Evolutionary conservation across 30 jellyfish, hydroid and myxozoan genomes (phyloP), one percentile per base, ranked within the genome.

Genomic region (Morbakka virulenta): DNA sequence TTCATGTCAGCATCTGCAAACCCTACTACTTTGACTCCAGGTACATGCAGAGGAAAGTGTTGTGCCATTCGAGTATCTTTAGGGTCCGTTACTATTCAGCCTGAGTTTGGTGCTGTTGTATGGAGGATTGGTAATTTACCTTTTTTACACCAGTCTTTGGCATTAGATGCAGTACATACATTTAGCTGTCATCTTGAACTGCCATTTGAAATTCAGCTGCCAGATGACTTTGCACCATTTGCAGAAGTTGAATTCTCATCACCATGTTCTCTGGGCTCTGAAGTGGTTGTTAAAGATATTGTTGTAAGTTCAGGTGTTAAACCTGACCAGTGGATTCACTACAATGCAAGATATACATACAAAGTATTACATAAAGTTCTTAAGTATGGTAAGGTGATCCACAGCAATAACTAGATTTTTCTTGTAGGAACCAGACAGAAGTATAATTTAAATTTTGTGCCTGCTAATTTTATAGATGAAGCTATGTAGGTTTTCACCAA

Each of bases 271-370:
- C 35, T 83, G 21, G 97, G 93, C 14, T 89, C 97, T 9, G 96
- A 75, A 13, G 71, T 83, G 3, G 70, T 49, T 52, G 92, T 89
- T n/a, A 82, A 72, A 32, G 95, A 89, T 50, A 88, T 82, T 4
- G 67, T 83, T 6, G 63, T 89, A 2, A 65, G 93, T 25, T 95
- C 72, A 27, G 90, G 81, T 2, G 72, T 80, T 17, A 41, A 48
- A 28, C 97, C 94, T 2, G 97, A 89, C 30, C 83, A 89, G 66
- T 89, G 97, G 97, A 91, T 89, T 11, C 84, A 95, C 69, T 89
- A 89, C 71, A 83, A 86, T 33, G 82, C 96, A 2, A 31, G 72
- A 17, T 89, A 83, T 48, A 50, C 64, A 14, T 89, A 89, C 76
- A 89, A 79, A 50, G 67, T 84, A 4, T 20, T 67, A 4, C 57